phyloP scores from a whole-genome alignment of 92 coral and sea anemone genomes.

The Porites lobata region DNA sequence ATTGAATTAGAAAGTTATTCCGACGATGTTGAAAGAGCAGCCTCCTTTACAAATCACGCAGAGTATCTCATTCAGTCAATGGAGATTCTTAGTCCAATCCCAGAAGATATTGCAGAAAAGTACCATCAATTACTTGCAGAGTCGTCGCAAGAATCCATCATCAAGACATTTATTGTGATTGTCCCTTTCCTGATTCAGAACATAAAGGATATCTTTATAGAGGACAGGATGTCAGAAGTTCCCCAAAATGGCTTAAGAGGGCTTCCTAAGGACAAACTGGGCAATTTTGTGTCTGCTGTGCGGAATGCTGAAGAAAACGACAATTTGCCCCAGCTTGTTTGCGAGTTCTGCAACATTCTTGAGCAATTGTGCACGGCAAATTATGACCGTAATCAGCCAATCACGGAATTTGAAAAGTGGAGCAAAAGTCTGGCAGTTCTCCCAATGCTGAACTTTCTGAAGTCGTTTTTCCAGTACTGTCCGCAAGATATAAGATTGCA shows the following conservation, averaged over 20 bases:
- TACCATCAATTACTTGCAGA: not conserved
- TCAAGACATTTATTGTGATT: not conserved
- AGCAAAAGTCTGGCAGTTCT: not conserved
- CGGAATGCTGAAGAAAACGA: not conserved
- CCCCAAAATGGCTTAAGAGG: slow-evolving; percentile 17
- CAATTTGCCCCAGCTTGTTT: not conserved
- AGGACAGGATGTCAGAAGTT: not conserved
- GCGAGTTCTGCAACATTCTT: slow-evolving; percentile 2
- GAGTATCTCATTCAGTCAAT: not conserved
- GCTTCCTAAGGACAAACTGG: not conserved
- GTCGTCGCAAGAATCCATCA: not conserved
- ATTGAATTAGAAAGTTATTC: not conserved
- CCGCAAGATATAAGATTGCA: not conserved
- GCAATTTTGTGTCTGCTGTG: not conserved
- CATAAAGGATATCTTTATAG: not conserved
- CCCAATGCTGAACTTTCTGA: not conserved
- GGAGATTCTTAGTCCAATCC: not conserved
- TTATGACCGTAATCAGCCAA: not conserved
- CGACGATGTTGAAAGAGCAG: not conserved
- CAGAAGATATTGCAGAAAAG: not conserved
- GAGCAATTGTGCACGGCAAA: not conserved
- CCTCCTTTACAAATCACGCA: not conserved
- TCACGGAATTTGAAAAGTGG: not conserved
- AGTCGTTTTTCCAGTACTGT: not conserved
- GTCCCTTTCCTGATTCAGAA: not conserved